Percentiles rank a stretch among this genome's conserved stretches.
Conservation (phyloP, 2,888 invertebrate species). For the Seira ritae region DNA sequence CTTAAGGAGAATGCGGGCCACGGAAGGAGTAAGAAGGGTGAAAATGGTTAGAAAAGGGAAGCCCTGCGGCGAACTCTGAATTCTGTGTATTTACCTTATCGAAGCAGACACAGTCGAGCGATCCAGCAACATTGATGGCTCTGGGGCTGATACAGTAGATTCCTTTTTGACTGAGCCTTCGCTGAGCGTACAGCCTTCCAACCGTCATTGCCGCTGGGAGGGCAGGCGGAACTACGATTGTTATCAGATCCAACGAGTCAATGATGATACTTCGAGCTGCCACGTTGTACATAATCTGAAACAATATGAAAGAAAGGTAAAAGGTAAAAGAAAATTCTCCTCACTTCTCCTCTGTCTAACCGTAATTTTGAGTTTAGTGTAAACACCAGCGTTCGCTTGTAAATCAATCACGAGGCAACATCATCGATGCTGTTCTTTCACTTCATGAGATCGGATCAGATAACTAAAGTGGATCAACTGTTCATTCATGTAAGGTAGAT, state of each 20-base stretch:
- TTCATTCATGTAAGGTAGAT: too few relatives aligned
- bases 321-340: neutral
- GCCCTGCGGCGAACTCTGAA: neutral
- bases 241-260: constrained; percentile 93
- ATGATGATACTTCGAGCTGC: constrained; percentile 75
- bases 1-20: too few relatives aligned
- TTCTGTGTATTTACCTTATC: constrained; percentile 82
- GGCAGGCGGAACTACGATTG: constrained; percentile 96
- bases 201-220: constrained; percentile 97
- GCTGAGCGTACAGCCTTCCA: constrained; percentile 92
- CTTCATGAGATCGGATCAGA: too few relatives aligned
- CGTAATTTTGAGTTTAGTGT: too few relatives aligned
- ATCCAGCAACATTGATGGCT: constrained; percentile 94
- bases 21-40: too few relatives aligned
- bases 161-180: constrained; percentile 84
- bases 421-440: too few relatives aligned
- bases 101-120: constrained; percentile 91
- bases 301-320: neutral
- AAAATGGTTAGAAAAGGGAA: neutral
- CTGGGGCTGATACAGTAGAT: constrained; percentile 95
- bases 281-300: constrained; percentile 69
- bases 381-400: too few relatives aligned
- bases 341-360: neutral
- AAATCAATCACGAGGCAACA: too few relatives aligned
- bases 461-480: too few relatives aligned